phyloP scores from a whole-genome alignment of 2,888 invertebrate genomes.

The Dryadula phaetusa region DNA sequence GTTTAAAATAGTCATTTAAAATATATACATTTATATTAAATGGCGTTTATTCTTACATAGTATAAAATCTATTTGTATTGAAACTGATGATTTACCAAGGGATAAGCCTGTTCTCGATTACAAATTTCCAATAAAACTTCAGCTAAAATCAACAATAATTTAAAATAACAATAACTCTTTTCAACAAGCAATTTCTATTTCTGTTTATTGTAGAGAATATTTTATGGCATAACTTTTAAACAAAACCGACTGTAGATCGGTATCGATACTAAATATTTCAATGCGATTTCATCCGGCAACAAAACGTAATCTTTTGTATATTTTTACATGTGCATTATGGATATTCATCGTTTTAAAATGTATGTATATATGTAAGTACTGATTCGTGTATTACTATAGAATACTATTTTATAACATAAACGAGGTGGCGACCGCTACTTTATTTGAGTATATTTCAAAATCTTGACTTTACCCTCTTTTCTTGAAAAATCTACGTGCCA shows the following conservation, averaged over 20 bases:
- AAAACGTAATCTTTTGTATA: slow-evolving; percentile 19
- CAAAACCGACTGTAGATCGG: background rate
- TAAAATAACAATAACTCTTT: slow-evolving; percentile 22
- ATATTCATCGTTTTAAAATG: slow-evolving; percentile 26
- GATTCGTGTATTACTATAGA: too few species aligned
- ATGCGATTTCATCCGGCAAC: slow-evolving; percentile 13
- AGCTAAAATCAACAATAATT: background rate
- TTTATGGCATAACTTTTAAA: slow-evolving; percentile 19
- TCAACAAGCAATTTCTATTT: slow-evolving; percentile 15
- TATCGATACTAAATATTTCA: slow-evolving; percentile 27
- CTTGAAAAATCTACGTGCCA: too few species aligned
- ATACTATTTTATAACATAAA: too few species aligned
- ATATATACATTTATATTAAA: too few species aligned
- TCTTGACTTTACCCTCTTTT: too few species aligned
- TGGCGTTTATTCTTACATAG: too few species aligned
- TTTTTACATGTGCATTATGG: slow-evolving; percentile 19
- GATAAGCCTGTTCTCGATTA: background rate
- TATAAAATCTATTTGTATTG: background rate
- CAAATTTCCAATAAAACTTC: background rate
- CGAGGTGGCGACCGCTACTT: background rate
- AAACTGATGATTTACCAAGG: background rate
- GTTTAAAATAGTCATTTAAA: too few species aligned
- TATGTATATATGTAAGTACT: slow-evolving; percentile 26
- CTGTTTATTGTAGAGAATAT: slow-evolving; percentile 2
- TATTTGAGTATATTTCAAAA: too few species aligned